These are phyloP conservation scores for Otis tarda DNA, from an alignment of 2,113 vertebrate species.

Conservation along the genomic window DNA sequence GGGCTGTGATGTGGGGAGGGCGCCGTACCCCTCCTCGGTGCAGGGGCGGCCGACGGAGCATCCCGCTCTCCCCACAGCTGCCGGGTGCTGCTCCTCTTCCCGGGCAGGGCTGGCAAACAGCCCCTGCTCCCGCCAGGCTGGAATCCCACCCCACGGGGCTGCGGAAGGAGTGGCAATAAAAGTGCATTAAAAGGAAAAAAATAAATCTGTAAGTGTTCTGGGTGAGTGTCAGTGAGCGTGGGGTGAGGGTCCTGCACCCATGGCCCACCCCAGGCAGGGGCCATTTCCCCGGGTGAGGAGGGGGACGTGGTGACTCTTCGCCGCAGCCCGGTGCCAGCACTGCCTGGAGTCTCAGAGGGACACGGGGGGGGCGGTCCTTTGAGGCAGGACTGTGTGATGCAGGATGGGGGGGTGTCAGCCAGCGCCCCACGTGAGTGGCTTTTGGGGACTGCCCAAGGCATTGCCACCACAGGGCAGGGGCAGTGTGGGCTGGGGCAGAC, in stretches of 20 bases:
- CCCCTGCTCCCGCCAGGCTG: not conserved
- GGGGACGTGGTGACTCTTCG: no score
- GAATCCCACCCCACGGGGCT: not conserved
- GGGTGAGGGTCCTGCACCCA: not conserved
- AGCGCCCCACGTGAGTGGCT: not conserved
- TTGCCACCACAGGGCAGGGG: no score
- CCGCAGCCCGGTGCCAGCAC: not conserved
- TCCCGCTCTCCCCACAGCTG: not conserved
- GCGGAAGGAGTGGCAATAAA: not conserved
- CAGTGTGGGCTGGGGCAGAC: not conserved
- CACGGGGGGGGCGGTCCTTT: not conserved
- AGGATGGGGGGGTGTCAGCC: not conserved
- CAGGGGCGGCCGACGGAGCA: not conserved
- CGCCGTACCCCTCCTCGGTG: not conserved
- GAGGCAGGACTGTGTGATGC: not conserved
- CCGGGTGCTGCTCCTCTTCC: not conserved
- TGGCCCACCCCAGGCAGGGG: not conserved
- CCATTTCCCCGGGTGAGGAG: not conserved
- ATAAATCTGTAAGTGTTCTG: rapidly evolving
- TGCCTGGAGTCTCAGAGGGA: not conserved
- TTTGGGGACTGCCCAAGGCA: not conserved
- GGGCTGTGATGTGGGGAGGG: not conserved
- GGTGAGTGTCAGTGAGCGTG: rapidly evolving
- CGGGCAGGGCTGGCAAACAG: not conserved
- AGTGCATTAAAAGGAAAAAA: not conserved